A percentile compares a stretch with the other conserved stretches of the same genome.
phyloP scores from a whole-genome alignment of 2,113 vertebrate genomes.

The Etheostoma cragini region DNA sequence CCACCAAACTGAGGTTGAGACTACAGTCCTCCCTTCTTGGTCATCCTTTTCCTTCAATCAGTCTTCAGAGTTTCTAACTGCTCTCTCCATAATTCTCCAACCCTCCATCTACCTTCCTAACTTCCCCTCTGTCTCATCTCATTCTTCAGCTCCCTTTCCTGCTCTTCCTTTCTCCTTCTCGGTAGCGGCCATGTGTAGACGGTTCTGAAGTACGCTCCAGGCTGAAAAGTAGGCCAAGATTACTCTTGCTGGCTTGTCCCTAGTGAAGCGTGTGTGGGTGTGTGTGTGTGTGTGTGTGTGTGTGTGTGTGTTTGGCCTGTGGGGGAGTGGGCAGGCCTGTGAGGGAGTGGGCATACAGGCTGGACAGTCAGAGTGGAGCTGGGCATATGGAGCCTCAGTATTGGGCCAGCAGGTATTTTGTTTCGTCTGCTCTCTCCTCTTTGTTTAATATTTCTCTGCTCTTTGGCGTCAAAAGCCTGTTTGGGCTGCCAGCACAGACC shows the following conservation, averaged over 20 bases:
- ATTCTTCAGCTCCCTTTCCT: slow-evolving; percentile 42
- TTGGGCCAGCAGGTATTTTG: slow-evolving; percentile 84
- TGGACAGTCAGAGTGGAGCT: slow-evolving; percentile 71
- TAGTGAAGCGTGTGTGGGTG: slow-evolving; percentile 81
- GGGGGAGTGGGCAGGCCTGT: slow-evolving; percentile 25
- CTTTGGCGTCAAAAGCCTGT: slow-evolving; percentile 63
- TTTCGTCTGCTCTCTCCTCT: slow-evolving; percentile 78
- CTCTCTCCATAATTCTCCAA: slow-evolving; percentile 40
- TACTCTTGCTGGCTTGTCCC: slow-evolving; percentile 86
- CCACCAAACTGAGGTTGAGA: slow-evolving; percentile 1
- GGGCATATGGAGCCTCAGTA: slow-evolving; percentile 82
- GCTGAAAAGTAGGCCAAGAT: slow-evolving; percentile 85
- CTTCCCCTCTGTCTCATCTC: slow-evolving; percentile 40
- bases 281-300: slow-evolving; percentile 45
- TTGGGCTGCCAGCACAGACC: slow-evolving; percentile 66
- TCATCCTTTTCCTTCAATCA: slow-evolving; percentile 28
- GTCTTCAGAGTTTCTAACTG: slow-evolving; percentile 43
- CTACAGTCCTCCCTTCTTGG: slow-evolving; percentile 17
- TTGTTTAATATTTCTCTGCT: slow-evolving; percentile 78
- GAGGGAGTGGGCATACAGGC: slow-evolving; percentile 76
- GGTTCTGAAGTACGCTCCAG: slow-evolving; percentile 70
- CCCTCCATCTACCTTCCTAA: slow-evolving; percentile 7
- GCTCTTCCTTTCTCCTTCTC: slow-evolving; percentile 36
- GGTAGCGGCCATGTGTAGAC: slow-evolving; percentile 60
- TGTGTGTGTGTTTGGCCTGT: slow-evolving; percentile 45